Evolutionary conservation across 2,888 invertebrate species (phyloP).

Genomic region (Agriopis marginaria): DNA sequence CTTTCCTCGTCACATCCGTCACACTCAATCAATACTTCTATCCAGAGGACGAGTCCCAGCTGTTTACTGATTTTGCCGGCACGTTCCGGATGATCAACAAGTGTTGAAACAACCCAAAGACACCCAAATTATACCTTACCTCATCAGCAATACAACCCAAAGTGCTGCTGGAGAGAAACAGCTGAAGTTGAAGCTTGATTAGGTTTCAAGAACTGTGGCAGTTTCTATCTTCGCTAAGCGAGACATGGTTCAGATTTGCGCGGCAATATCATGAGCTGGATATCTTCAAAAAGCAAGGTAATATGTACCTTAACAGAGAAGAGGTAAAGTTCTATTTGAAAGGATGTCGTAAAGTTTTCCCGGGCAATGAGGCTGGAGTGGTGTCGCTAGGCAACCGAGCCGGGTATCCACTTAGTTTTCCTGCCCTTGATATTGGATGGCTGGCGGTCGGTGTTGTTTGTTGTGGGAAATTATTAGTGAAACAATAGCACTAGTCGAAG

Average conservation of each 20-base stretch:
- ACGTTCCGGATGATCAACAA: slow-evolving; percentile 46
- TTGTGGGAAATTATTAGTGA: slow-evolving; percentile 18
- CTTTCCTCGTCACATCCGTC: slow-evolving; percentile 27
- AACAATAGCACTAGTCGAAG: not conserved
- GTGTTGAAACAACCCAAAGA: slow-evolving; percentile 22
- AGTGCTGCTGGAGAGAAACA: not conserved
- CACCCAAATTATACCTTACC: slow-evolving; percentile 22
- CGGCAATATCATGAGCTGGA: slow-evolving; percentile 15
- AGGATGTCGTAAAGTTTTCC: slow-evolving; percentile 14
- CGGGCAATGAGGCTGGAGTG: slow-evolving; percentile 43
- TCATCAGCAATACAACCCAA: not conserved
- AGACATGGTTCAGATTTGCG: slow-evolving; percentile 24
- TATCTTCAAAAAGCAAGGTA: slow-evolving; percentile 1
- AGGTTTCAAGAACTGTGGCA: not conserved
- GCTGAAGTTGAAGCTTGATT: slow-evolving; percentile 15
- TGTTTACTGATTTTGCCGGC: slow-evolving; percentile 38
- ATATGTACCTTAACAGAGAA: slow-evolving; percentile 12
- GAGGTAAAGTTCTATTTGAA: slow-evolving; percentile 23
- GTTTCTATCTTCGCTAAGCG: slow-evolving; percentile 6
- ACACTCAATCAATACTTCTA: slow-evolving; percentile 43
- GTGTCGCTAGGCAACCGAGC: slow-evolving; percentile 45
- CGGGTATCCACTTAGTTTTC: slow-evolving; percentile 29
- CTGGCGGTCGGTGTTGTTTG: slow-evolving; percentile 27
- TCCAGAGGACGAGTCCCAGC: slow-evolving; percentile 40
- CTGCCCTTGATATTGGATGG: slow-evolving; percentile 51